Evolutionary conservation across 1,140 invertebrate genomes (phyloP).

Genomic region (Patella vulgata): DNA sequence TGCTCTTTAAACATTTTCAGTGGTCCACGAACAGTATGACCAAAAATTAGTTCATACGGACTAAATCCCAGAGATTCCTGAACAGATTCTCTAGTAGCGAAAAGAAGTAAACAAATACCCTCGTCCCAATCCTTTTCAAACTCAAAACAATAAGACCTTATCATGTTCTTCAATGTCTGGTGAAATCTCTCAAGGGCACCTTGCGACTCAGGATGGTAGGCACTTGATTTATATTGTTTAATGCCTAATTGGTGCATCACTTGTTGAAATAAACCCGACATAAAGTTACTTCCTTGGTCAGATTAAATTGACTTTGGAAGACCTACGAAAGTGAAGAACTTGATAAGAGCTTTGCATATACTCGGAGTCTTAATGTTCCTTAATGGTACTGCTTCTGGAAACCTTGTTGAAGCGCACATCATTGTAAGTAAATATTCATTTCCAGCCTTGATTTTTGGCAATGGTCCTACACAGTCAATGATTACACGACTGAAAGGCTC

Average conservation of each 20-base stretch:
- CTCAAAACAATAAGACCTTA: neutral
- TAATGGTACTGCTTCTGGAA: constrained; percentile 14
- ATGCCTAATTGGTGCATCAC: constrained; percentile 8
- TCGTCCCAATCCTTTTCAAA: constrained; percentile 17
- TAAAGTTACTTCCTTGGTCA: constrained; percentile 20
- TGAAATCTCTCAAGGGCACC: constrained; percentile 14
- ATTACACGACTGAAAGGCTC: constrained; percentile 26
- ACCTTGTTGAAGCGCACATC: constrained; percentile 4
- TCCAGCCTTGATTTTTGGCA: constrained; percentile 5
- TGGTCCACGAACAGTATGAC: constrained; percentile 17
- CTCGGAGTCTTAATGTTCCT: constrained; percentile 9
- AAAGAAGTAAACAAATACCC: constrained; percentile 9
- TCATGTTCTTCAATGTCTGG: constrained; percentile 6
- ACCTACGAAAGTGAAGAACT: constrained; percentile 13
- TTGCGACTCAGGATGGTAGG: constrained; percentile 12
- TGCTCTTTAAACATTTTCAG: constrained; percentile 12
- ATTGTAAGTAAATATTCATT: constrained; percentile 18
- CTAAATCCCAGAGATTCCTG: constrained; percentile 22
- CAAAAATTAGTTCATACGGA: constrained; percentile 26
- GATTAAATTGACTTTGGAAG: constrained; percentile 16
- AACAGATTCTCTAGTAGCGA: constrained; percentile 23
- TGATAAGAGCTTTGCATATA: neutral
- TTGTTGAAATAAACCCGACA: constrained; percentile 18
- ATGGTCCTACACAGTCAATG: constrained; percentile 29
- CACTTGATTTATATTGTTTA: constrained; percentile 10